These are phyloP conservation scores for Xenops minutus DNA, from an alignment of 2,797 vertebrate species.

Conservation along the genomic window DNA sequence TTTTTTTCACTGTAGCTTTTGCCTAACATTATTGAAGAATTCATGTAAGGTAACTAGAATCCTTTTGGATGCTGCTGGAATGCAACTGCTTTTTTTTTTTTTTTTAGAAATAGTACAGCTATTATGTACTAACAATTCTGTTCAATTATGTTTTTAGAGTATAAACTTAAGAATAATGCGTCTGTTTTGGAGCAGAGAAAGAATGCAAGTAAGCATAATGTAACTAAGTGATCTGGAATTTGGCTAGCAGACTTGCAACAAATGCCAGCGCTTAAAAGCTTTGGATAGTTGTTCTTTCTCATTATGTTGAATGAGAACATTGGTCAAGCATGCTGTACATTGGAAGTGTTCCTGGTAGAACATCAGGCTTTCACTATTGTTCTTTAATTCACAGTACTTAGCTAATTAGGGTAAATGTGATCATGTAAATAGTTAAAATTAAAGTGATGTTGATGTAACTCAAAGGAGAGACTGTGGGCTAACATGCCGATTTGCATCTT, in stretches of 20 bases:
- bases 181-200: neutral
- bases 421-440: neutral
- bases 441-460: neutral
- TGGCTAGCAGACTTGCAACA: neutral
- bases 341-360: neutral
- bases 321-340: neutral
- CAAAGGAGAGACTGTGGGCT: neutral
- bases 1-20: conserved; percentile 5
- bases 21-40: neutral
- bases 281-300: neutral
- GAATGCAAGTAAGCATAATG: neutral
- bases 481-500: neutral
- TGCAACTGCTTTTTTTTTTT: neutral
- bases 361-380: neutral
- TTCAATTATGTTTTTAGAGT: neutral
- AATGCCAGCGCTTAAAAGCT: neutral
- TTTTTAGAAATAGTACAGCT: neutral
- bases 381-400: neutral
- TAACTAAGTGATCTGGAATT: neutral
- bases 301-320: neutral
- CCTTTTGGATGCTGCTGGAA: neutral
- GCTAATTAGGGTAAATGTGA: neutral
- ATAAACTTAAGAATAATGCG: neutral
- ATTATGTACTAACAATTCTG: neutral
- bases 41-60: neutral